Percentiles rank a stretch among this genome's conserved stretches.
Conservation (phyloP, 2,113 vertebrate species). For the Myrmecophaga tridactyla region DNA sequence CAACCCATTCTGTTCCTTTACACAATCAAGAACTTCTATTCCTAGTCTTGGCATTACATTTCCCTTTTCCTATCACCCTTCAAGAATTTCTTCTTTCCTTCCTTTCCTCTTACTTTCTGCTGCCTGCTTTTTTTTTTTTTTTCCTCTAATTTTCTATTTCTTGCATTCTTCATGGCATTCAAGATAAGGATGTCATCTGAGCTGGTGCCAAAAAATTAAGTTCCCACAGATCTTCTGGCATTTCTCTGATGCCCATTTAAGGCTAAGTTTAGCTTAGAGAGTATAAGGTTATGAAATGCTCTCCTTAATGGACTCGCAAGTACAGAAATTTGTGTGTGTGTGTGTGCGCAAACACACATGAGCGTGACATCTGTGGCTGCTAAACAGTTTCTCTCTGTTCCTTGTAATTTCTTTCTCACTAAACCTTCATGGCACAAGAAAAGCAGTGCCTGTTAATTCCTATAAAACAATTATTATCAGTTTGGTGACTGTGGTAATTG, state of each 20-base stretch:
- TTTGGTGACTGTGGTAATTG: neutral
- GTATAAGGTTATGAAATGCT: conserved; percentile 58
- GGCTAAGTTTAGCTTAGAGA: conserved; percentile 74
- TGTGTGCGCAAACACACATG: neutral
- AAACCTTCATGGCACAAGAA: conserved; percentile 7
- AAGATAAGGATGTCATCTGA: conserved; percentile 70
- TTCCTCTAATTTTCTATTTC: neutral
- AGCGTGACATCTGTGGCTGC: neutral
- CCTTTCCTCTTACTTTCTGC: neutral
- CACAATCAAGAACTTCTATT: neutral
- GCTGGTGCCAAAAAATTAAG: conserved; percentile 48
- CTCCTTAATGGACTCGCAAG: neutral
- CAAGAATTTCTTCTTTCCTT: neutral
- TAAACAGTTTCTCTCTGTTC: neutral
- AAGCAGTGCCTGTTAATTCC: neutral
- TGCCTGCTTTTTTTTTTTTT: neutral
- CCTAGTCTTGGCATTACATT: neutral
- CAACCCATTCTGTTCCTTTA: neutral
- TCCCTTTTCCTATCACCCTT: neutral
- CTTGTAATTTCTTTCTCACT: neutral
- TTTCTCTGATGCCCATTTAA: conserved; percentile 75
- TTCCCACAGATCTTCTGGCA: conserved; percentile 65
- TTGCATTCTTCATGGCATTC: conserved; percentile 44
- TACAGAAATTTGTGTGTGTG: neutral
- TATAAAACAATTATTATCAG: neutral